These are phyloP conservation scores for Psittacara wagleri DNA, from an alignment of 2,113 vertebrate species.

Conservation along the genomic window DNA sequence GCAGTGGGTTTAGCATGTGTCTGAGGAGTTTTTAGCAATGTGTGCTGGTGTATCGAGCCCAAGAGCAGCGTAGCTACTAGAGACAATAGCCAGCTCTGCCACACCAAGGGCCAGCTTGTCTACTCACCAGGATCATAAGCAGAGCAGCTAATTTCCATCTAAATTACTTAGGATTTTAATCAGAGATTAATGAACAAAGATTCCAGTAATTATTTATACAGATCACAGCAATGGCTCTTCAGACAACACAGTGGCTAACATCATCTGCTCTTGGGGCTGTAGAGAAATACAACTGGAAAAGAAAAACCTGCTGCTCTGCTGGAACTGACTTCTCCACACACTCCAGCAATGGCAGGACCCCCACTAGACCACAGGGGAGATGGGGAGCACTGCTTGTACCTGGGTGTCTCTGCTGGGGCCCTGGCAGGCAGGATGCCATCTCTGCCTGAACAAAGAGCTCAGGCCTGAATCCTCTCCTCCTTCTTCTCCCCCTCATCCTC, in stretches of 20 bases:
- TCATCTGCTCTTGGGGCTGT: not conserved
- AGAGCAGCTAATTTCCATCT: conserved; percentile 3
- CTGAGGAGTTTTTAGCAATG: not conserved
- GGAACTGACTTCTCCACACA: not conserved
- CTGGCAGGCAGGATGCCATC: not conserved
- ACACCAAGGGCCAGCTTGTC: not conserved
- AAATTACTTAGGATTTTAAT: conserved; percentile 30
- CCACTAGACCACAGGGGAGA: fast-evolving
- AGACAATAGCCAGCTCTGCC: not conserved
- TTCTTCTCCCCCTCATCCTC: not conserved
- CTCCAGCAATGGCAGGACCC: not conserved
- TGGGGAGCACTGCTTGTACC: not conserved
- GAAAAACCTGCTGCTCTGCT: fast-evolving
- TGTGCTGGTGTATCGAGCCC: fast-evolving
- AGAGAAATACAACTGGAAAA: not conserved
- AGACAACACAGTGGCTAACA: not conserved
- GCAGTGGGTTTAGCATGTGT: not conserved
- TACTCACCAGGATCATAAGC: not conserved
- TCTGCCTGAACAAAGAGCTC: not conserved
- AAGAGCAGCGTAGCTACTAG: not conserved
- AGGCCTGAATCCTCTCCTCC: not conserved
- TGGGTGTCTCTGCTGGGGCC: not conserved
- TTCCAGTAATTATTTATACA: not conserved
- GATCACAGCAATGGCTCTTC: not conserved
- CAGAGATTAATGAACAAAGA: conserved; percentile 23